Evolutionary conservation across 2,797 vertebrate genomes (phyloP).

Genomic region (Sebastes melanostomus): DNA sequence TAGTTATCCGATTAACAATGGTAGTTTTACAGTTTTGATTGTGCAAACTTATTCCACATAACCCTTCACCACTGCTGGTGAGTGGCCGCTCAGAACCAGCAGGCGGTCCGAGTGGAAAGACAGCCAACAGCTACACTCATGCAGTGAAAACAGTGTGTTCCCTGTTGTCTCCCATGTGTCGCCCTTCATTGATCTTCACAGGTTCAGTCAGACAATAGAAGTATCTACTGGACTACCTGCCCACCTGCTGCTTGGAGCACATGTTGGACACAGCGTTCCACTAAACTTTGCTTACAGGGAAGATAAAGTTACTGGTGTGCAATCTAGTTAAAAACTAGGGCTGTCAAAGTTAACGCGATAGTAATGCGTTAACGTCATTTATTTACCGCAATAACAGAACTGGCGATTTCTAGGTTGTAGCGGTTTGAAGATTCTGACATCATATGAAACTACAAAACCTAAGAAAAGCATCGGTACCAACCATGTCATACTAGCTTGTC

Average conservation of each 20-base stretch:
- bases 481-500: no score
- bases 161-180: neutral
- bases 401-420: no score
- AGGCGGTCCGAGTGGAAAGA: conserved; percentile 58
- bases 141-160: conserved; percentile 22
- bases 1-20: neutral
- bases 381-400: no score
- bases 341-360: no score
- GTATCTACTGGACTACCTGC: conserved; percentile 24
- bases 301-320: neutral
- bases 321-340: neutral
- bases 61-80: conserved; percentile 13
- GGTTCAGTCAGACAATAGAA: conserved; percentile 27
- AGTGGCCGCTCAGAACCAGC: conserved; percentile 39
- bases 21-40: neutral
- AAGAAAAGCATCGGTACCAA: no score
- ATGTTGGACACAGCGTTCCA: conserved; percentile 9
- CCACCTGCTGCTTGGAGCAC: conserved; percentile 33
- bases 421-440: no score
- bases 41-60: neutral
- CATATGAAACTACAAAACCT: no score
- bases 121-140: conserved; percentile 33
- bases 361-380: no score
- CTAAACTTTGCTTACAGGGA: conserved; percentile 1
- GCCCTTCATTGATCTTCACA: conserved; percentile 24